A percentile compares a stretch with the other conserved stretches of the same genome.
phyloP scores from a whole-genome alignment of 2,113 vertebrate species.

The Dromiciops gliroides region DNA sequence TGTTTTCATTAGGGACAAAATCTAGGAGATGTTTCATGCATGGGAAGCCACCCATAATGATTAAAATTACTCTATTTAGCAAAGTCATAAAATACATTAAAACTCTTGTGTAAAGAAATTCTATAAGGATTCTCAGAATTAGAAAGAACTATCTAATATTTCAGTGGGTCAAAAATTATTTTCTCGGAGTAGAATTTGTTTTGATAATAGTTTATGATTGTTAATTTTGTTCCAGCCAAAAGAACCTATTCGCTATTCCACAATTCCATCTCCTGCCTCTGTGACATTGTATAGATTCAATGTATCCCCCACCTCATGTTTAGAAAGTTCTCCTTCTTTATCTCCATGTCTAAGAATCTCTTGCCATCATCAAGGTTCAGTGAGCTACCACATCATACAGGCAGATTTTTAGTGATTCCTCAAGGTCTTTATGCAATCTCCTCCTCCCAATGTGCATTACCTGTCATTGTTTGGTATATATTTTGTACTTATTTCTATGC shows the following conservation, averaged over 20 bases:
- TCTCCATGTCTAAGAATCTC: not conserved
- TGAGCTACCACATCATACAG: not conserved
- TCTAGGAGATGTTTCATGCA: not conserved
- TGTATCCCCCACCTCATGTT: not conserved
- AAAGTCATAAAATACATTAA: not conserved
- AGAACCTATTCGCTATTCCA: not conserved
- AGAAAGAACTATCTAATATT: not conserved
- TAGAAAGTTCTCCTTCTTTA: not conserved
- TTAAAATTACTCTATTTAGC: not conserved
- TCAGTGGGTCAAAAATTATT: not conserved
- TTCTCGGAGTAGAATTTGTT: not conserved
- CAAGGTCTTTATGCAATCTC: not conserved
- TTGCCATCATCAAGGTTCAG: not conserved
- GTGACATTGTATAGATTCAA: not conserved
- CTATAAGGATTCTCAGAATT: not conserved
- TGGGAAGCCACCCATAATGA: not conserved
- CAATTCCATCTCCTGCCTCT: not conserved
- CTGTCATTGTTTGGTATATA: not conserved
- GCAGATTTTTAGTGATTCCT: not conserved
- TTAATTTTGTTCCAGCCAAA: not conserved
- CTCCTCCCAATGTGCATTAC: not conserved
- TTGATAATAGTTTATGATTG: not conserved
- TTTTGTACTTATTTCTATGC: not conserved
- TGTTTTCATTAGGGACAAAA: not conserved
- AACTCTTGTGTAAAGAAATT: not conserved